Base-by-base conservation (phyloP, 2,797 vertebrate genomes). In the Okamejei kenojei region DNA sequence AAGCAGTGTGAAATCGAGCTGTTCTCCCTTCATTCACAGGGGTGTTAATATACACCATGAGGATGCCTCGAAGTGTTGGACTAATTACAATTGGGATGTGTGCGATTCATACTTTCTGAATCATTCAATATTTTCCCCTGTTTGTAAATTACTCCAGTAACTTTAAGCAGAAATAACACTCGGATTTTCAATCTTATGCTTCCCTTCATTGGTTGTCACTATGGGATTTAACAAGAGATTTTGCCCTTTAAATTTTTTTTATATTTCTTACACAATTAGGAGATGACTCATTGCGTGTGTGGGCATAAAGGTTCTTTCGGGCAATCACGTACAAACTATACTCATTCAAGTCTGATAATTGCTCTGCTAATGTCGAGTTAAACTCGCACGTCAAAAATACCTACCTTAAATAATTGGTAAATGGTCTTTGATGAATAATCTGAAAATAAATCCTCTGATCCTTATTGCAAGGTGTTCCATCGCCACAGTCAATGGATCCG, bases 21-120 rank as follows among this genome's bases (percentile, higher is more conserved):
- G 84, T 88, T 88, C 65, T 88, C 84, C 84, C 29, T 65, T 88
- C 61, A 32, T 88, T 65, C 84, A 65, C 61, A 65, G 84, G 84
- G 61, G 84, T 88, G 84, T 61, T 88, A 88, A 88, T 88, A 61
- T 65, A 88, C 65, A 88, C 84, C 84, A 88, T 88, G 61, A 88
- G 61, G 84, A 88, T 88, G 84, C n/a, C 7, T 88, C 61, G 19
- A 88, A 88, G 84, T 88, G 84, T 88, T 88, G 84, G 61, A 65
- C 65, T 88, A 88, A 88, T 88, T 88, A 65, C 7, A 65, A 88
- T 88, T 65, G 29, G 61, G n/a, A 88, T 88, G 63, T 86, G 65
- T 65, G 84, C 29, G 21, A 32, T 88, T 88, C 84, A 88, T 88
- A 65, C 84, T 65, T 88, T 88, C 29, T 1, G n/a, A 88, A 65